Evolutionary conservation across 1,140 invertebrate species (phyloP).

Genomic region (Scaptomyza hsui): DNA sequence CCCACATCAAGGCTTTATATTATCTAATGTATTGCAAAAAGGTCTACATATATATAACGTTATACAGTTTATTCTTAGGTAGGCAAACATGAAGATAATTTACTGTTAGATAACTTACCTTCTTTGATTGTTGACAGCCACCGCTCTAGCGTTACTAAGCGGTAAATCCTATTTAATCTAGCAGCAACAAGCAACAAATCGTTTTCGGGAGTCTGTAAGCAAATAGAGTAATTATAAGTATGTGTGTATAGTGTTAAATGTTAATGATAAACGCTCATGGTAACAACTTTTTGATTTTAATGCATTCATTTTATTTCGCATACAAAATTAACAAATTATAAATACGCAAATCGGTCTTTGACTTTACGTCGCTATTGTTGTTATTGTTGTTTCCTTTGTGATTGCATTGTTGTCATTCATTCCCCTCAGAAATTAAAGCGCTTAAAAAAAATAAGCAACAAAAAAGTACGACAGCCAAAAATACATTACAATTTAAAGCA

Average conservation of each 20-base stretch:
- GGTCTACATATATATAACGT: too few relatives aligned
- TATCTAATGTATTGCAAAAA: not conserved
- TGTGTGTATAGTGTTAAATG: conserved; percentile 9
- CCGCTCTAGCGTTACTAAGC: conserved; percentile 29
- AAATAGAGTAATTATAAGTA: conserved; percentile 8
- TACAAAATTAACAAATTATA: conserved; percentile 40
- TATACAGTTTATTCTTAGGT: not conserved
- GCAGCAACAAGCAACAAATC: conserved; percentile 24
- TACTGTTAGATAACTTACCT: conserved; percentile 46
- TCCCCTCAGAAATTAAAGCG: conserved; percentile 35
- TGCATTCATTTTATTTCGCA: conserved; percentile 28
- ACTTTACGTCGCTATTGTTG: conserved; percentile 43
- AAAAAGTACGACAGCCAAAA: conserved; percentile 18
- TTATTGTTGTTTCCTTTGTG: conserved; percentile 29
- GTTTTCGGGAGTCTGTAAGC: conserved; percentile 18
- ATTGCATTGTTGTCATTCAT: conserved; percentile 18
- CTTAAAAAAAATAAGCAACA: conserved; percentile 37
- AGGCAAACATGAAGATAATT: too few relatives aligned
- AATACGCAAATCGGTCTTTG: conserved; percentile 66
- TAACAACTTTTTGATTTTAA: conserved; percentile 12
- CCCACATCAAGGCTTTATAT: not conserved
- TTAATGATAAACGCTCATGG: conserved; percentile 7
- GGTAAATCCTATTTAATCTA: conserved; percentile 12
- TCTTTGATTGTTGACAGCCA: conserved; percentile 45
- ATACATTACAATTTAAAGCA: not conserved